These are phyloP conservation scores for Norana najaformis DNA, from an alignment of 2,888 invertebrate species.

Conservation along the genomic window DNA sequence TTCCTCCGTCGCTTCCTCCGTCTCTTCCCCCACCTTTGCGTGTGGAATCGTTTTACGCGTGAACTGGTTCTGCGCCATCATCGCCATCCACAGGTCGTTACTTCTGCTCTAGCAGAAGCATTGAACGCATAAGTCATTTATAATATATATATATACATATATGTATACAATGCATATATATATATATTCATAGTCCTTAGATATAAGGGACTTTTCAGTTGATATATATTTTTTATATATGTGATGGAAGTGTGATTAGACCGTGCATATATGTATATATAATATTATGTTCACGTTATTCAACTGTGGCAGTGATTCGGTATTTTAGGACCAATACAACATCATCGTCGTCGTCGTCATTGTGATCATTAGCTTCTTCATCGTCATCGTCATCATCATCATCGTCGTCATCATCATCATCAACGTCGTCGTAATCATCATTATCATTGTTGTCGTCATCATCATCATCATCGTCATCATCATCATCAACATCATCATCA, in stretches of 20 bases:
- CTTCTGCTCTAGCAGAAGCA: neutral
- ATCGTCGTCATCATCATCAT: constrained; percentile 19
- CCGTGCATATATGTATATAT: neutral
- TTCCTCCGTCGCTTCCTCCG: neutral
- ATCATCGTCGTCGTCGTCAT: neutral
- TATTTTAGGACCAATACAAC: neutral
- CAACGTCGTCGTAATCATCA: neutral
- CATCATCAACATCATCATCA: constrained; percentile 23
- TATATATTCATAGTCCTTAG: too few species aligned
- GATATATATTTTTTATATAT: too few species aligned
- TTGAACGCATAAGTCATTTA: neutral
- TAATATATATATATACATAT: neutral
- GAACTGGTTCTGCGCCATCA: neutral
- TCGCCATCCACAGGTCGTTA: neutral
- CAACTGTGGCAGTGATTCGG: neutral
- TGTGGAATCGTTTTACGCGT: neutral
- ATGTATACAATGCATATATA: neutral
- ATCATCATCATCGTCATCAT: neutral
- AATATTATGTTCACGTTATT: neutral
- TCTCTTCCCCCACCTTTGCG: neutral
- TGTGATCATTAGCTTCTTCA: neutral
- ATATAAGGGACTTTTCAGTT: too few species aligned
- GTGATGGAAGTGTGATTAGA: too few species aligned
- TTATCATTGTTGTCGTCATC: neutral
- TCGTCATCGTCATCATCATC: constrained; percentile 15